Evolutionary conservation across 2,888 invertebrate species (phyloP).

Genomic region (Diloba caeruleocephala): DNA sequence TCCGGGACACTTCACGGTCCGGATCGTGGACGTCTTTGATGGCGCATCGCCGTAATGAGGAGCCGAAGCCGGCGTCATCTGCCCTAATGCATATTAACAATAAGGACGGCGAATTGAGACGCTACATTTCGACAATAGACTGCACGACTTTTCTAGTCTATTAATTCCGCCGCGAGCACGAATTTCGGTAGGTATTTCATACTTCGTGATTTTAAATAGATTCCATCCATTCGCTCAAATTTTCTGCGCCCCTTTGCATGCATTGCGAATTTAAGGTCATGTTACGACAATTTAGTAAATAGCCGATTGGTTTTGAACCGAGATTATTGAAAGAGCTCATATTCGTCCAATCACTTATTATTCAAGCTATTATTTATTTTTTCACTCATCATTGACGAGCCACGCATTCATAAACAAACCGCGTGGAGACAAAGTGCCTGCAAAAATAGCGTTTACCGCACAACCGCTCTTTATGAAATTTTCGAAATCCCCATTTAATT

Average conservation of each 20-base stretch:
- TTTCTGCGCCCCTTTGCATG: slow-evolving; percentile 16
- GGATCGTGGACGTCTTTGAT: slow-evolving; percentile 81
- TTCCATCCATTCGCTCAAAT: slow-evolving; percentile 41
- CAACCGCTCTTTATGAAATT: slow-evolving; percentile 73
- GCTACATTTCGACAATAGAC: slow-evolving; percentile 63
- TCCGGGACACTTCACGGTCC: slow-evolving; percentile 80
- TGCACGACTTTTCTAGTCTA: slow-evolving; percentile 66
- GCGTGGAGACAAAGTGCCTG: slow-evolving; percentile 62
- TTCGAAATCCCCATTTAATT: slow-evolving; percentile 80
- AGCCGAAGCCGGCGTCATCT: slow-evolving; percentile 70
- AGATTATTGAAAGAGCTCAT: slow-evolving; percentile 56
- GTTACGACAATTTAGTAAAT: slow-evolving; percentile 20
- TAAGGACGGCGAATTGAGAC: slow-evolving; percentile 63
- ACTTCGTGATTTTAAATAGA: slow-evolving; percentile 61
- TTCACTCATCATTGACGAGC: slow-evolving; percentile 59
- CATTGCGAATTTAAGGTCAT: slow-evolving; percentile 15
- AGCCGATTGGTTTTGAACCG: slow-evolving; percentile 28
- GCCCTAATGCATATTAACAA: slow-evolving; percentile 83
- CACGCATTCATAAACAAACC: slow-evolving; percentile 63
- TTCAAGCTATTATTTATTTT: slow-evolving; percentile 64
- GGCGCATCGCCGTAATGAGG: slow-evolving; percentile 81
- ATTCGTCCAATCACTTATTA: slow-evolving; percentile 60
- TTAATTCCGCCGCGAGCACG: slow-evolving; percentile 64
- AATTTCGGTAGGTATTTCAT: slow-evolving; percentile 64
- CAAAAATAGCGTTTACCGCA: slow-evolving; percentile 67